Base-by-base conservation (phyloP, 1,140 invertebrate genomes). In the Nylanderia fulva region DNA sequence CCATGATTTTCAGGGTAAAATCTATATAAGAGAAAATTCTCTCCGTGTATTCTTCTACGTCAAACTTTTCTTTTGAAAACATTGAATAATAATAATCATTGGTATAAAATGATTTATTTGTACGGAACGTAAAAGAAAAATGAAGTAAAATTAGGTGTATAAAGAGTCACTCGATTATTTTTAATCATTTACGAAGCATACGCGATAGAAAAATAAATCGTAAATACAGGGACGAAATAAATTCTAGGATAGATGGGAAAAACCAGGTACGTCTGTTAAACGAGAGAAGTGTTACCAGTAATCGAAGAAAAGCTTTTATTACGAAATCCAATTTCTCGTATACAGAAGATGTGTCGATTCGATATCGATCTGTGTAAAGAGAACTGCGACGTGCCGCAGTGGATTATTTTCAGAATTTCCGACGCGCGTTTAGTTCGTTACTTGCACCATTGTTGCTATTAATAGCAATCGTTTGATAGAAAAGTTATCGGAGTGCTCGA, bases 321-420 rank as follows among this genome's bases (percentile, higher is more conserved):
- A 89, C 63, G 85, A 90, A 90, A 90, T 76, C 85, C 85, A 90
- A 90, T 85, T 79, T 84, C 56, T 79, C 29, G 45, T 74, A 9
- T 36, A 63, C 75, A 85, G 52, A 83, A 83, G 45, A 21, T 60
- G n/a, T 21, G 29, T 52, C 21, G 29, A 21, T 76, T 29, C n/a
- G 61, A 21, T 71, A 48, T 76, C 42, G 11, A 66, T 71, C 27
- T 69, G 63, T 13, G 45, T 60, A 77, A 61, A 58, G 69, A 60
- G n/a, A 48, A 29, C 1, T 82, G 54, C 75, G 84, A 72, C 29
- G 58, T 29, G 75, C 80, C 71, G 60, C 29, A 52, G 68, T 69
- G 52, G 33, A 89, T 89, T 89, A 89, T 89, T 89, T 89, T 85
- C 85, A 89, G 76, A 84, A 58, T 84, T n/a, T 86, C 75, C 68